Conservation (phyloP, 2,888 invertebrate genomes). For the Mylabris sibirica region DNA sequence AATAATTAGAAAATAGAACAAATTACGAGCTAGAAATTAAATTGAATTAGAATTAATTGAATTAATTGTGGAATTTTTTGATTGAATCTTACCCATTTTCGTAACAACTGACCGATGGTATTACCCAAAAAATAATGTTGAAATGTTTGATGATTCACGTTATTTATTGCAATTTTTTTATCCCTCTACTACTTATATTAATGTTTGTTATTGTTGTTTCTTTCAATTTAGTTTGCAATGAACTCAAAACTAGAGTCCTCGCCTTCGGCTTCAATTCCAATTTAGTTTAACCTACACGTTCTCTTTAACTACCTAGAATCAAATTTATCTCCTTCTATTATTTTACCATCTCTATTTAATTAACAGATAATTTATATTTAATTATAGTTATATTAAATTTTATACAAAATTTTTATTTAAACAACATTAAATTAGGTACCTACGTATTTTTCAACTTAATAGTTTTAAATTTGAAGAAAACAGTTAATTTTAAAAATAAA, state of each 20-base stretch:
- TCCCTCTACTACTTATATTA: conserved; percentile 22
- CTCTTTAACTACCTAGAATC: too few species aligned
- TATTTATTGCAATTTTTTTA: conserved; percentile 12
- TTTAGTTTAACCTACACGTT: conserved; percentile 5
- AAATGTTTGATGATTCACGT: not conserved
- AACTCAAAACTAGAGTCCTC: conserved; percentile 16
- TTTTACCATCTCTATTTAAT: not conserved
- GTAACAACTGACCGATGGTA: not conserved
- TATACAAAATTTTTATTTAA: not conserved
- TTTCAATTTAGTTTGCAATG: not conserved
- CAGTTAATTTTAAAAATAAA: not conserved
- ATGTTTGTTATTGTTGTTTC: conserved; percentile 20
- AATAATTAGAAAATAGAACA: conserved; percentile 3
- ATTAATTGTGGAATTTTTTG: not conserved
- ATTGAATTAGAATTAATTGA: not conserved
- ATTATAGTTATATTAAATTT: not conserved
- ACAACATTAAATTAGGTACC: not conserved
- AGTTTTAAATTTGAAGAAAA: not conserved
- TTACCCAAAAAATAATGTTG: not conserved
- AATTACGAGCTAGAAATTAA: conserved; percentile 13
- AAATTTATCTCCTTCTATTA: not conserved
- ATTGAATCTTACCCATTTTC: conserved; percentile 3
- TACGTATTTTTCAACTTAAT: not conserved
- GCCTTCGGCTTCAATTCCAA: conserved; percentile 23
- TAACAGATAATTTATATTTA: not conserved